phyloP scores from a whole-genome alignment of 2,888 invertebrate genomes.

The Tricholauxania praeusta region DNA sequence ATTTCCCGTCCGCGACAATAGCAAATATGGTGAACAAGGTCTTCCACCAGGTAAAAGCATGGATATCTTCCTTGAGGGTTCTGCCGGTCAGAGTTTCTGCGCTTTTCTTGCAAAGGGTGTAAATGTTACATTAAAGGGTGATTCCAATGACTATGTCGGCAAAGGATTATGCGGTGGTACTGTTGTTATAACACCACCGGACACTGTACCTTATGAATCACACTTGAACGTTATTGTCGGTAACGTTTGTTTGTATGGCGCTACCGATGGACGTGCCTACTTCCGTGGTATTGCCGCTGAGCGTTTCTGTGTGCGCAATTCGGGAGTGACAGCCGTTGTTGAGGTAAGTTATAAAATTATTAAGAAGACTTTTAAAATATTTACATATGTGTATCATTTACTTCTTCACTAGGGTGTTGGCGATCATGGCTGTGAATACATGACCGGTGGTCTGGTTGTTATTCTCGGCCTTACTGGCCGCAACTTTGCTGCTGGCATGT shows the following conservation, averaged over 20 bases:
- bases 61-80: slow-evolving; percentile 86
- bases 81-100: slow-evolving; percentile 99
- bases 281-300: slow-evolving; percentile 98
- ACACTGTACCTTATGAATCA: slow-evolving; percentile 86
- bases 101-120: slow-evolving; percentile 95
- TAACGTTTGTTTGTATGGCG: slow-evolving; percentile 98
- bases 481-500: slow-evolving; percentile 99
- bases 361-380: neutral
- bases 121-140: slow-evolving; percentile 91
- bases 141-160: slow-evolving; percentile 98
- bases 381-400: neutral
- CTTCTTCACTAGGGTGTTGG: slow-evolving; percentile 82
- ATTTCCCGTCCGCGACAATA: slow-evolving; percentile 60
- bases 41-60: slow-evolving; percentile 83
- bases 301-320: slow-evolving; percentile 98
- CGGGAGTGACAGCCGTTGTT: slow-evolving; percentile 94
- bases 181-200: slow-evolving; percentile 92
- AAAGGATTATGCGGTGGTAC: slow-evolving; percentile 95
- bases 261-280: slow-evolving; percentile 93
- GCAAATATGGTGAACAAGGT: slow-evolving; percentile 89
- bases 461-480: slow-evolving; percentile 95
- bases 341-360: slow-evolving; percentile 72
- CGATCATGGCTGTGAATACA: slow-evolving; percentile 99
- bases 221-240: slow-evolving; percentile 97
- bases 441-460: slow-evolving; percentile 95